phyloP scores from a whole-genome alignment of 1,140 invertebrate species.

The Drosophila novamexicana region DNA sequence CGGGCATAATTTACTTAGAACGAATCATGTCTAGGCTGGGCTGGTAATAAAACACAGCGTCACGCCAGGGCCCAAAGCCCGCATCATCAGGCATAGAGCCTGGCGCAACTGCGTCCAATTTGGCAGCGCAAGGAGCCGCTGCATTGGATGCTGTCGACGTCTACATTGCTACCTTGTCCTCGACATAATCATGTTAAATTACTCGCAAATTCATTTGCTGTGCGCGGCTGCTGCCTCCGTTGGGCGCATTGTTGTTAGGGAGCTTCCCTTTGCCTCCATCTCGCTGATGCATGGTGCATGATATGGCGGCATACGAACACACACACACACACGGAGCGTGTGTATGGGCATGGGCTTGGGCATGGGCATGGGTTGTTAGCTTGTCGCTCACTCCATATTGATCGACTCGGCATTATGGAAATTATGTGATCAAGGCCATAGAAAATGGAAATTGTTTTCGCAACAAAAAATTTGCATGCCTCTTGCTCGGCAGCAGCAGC shows the following conservation, averaged over 20 bases:
- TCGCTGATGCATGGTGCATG: slow-evolving; percentile 73
- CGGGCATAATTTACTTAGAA: slow-evolving; percentile 83
- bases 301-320: slow-evolving; percentile 42
- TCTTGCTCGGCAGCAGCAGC: slow-evolving; percentile 9
- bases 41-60: slow-evolving; percentile 79
- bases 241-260: slow-evolving; percentile 74
- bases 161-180: slow-evolving; percentile 80
- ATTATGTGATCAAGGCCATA: slow-evolving; percentile 83
- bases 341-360: neutral
- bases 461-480: slow-evolving; percentile 56
- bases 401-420: slow-evolving; percentile 78
- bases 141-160: slow-evolving; percentile 53
- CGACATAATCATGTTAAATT: slow-evolving; percentile 83
- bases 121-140: slow-evolving; percentile 52
- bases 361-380: slow-evolving; percentile 57
- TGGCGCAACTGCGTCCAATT: slow-evolving; percentile 80
- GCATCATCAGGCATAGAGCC: slow-evolving; percentile 36
- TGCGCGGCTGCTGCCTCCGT: slow-evolving; percentile 57
- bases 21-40: slow-evolving; percentile 70
- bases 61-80: slow-evolving; percentile 61
- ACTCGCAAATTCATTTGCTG: slow-evolving; percentile 82
- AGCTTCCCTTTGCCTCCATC: slow-evolving; percentile 21
- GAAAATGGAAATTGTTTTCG: slow-evolving; percentile 82
- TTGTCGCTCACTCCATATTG: slow-evolving; percentile 80
- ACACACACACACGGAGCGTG: neutral